phyloP scores from a whole-genome alignment of 1,140 invertebrate genomes.

The Drosophila guanche region DNA sequence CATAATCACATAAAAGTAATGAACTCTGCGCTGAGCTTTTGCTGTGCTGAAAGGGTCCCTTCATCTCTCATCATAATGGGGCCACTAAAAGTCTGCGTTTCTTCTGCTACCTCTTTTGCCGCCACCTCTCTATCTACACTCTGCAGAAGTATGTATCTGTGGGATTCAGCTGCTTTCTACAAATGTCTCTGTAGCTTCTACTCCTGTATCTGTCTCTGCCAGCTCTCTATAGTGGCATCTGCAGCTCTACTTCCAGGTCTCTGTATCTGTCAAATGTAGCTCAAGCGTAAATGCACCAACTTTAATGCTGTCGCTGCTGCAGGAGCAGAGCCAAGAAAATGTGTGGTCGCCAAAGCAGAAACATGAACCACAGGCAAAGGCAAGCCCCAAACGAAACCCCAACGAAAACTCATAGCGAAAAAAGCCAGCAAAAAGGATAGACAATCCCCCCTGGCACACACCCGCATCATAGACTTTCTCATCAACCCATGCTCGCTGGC shows the following conservation, averaged over 20 bases:
- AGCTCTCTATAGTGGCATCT: too few relatives aligned
- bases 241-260: not conserved
- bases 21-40: slow-evolving; percentile 56
- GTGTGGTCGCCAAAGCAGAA: slow-evolving; percentile 32
- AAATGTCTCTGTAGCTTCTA: not conserved
- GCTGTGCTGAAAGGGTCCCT: slow-evolving; percentile 33
- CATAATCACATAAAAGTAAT: slow-evolving; percentile 81
- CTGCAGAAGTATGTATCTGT: too few relatives aligned
- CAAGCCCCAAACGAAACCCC: slow-evolving; percentile 11
- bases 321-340: slow-evolving; percentile 45
- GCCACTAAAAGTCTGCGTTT: slow-evolving; percentile 53
- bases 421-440: not conserved
- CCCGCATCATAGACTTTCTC: slow-evolving; percentile 40
- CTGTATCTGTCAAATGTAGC: slow-evolving; percentile 37
- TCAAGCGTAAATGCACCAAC: slow-evolving; percentile 69
- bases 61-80: slow-evolving; percentile 49
- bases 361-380: slow-evolving; percentile 34
- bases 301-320: slow-evolving; percentile 61
- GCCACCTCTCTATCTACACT: too few relatives aligned
- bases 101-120: too few relatives aligned
- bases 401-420: not conserved
- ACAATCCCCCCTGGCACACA: slow-evolving; percentile 8
- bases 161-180: too few relatives aligned
- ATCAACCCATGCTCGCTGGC: slow-evolving; percentile 24
- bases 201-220: not conserved